A percentile compares a stretch with the other conserved stretches of the same genome.
phyloP scores from a whole-genome alignment of 2,113 vertebrate genomes.

The Hippoglossus stenolepis region DNA sequence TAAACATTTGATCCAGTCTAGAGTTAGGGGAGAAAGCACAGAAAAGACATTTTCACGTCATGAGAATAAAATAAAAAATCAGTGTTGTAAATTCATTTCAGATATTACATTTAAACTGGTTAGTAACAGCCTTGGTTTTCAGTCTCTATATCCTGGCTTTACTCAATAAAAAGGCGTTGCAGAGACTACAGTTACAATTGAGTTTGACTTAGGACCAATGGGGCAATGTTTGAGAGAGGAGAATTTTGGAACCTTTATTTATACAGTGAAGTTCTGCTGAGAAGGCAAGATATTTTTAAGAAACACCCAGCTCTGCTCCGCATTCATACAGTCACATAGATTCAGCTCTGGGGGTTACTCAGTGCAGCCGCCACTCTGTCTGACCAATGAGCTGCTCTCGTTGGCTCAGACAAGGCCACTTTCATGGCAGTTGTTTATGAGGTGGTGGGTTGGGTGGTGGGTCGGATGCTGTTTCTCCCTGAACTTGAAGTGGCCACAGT shows the following conservation, averaged over 20 bases:
- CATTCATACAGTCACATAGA: constrained; percentile 32
- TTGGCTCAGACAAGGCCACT: constrained; percentile 47
- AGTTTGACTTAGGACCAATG: not conserved
- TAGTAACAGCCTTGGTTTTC: no score
- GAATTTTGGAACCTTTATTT: constrained; percentile 29
- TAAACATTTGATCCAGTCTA: constrained; percentile 98
- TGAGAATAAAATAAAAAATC: not conserved
- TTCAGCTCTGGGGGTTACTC: constrained; percentile 31
- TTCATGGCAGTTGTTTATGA: constrained; percentile 47
- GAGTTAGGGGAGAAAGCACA: not conserved
- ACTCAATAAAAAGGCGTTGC: not conserved
- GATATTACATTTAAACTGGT: no score
- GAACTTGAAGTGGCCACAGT: not conserved
- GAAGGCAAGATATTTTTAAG: constrained; percentile 39
- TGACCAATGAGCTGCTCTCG: constrained; percentile 31
- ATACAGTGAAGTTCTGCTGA: constrained; percentile 22
- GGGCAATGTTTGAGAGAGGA: no score
- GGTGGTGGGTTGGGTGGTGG: constrained; percentile 5
- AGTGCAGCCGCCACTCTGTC: constrained; percentile 8
- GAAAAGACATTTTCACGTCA: constrained; percentile 5
- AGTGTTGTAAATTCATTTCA: not conserved
- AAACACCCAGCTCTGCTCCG: constrained; percentile 34
- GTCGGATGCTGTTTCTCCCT: constrained; percentile 21
- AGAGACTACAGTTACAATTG: not conserved
- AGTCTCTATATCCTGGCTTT: not conserved